Conservation (phyloP, 2,888 invertebrate species). For the Hecatera dysodea region DNA sequence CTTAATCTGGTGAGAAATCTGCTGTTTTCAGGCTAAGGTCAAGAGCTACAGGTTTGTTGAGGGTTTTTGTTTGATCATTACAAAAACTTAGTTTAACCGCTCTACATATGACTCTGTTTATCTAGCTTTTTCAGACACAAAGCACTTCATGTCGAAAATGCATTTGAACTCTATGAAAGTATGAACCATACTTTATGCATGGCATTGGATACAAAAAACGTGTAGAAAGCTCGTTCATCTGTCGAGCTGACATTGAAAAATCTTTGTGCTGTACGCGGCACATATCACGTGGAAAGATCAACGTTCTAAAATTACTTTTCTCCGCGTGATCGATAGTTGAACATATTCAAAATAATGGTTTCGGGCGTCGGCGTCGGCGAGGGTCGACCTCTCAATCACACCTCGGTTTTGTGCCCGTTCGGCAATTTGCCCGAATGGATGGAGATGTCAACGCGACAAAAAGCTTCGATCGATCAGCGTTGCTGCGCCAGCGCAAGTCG, state of each 20-base stretch:
- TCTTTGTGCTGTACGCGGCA: conserved; percentile 71
- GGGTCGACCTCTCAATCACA: conserved; percentile 84
- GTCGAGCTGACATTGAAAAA: conserved; percentile 74
- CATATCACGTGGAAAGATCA: conserved; percentile 73
- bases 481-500: conserved; percentile 82
- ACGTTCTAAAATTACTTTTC: conserved; percentile 77
- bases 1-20: conserved; percentile 15
- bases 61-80: background rate
- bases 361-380: conserved; percentile 63
- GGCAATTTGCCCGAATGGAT: conserved; percentile 89
- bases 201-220: conserved; percentile 37
- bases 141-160: background rate
- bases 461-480: conserved; percentile 88
- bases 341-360: conserved; percentile 86
- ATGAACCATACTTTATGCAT: conserved; percentile 8
- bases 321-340: conserved; percentile 84
- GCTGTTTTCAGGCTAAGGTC: conserved; percentile 22
- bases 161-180: conserved; percentile 11
- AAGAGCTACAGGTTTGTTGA: background rate
- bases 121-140: background rate
- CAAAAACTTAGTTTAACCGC: background rate
- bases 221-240: conserved; percentile 53
- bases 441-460: conserved; percentile 89
- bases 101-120: too few relatives aligned
- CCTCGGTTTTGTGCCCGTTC: conserved; percentile 75